These are phyloP conservation scores for Cephus pygmeus DNA, from an alignment of 2,888 invertebrate genomes.

Conservation along the genomic window DNA sequence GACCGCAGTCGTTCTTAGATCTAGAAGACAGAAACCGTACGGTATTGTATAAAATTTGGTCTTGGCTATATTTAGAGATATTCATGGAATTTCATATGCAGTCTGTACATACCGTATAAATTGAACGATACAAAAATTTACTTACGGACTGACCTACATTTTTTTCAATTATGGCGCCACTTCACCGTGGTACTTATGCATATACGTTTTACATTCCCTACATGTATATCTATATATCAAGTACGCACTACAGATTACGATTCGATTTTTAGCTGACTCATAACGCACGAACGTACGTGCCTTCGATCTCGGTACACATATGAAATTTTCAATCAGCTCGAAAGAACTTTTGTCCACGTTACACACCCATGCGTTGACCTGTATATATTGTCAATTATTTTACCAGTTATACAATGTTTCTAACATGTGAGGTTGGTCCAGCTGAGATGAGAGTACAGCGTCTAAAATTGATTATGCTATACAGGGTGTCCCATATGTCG, in stretches of 20 bases:
- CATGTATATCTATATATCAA: background rate
- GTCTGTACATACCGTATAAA: background rate
- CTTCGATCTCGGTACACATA: constrained; percentile 3
- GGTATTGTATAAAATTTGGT: background rate
- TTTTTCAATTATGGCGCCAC: background rate
- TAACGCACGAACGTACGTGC: constrained; percentile 13
- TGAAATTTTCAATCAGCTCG: constrained; percentile 12
- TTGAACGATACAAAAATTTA: background rate
- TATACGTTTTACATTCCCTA: background rate
- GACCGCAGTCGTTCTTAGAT: background rate
- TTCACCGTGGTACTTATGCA: background rate
- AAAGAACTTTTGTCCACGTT: background rate
- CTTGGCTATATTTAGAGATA: background rate
- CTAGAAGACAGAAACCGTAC: background rate
- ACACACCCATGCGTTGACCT: background rate
- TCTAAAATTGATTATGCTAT: constrained; percentile 5
- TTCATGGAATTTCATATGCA: background rate
- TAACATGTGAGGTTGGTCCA: background rate
- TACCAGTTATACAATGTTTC: background rate
- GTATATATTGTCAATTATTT: background rate
- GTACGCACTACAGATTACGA: constrained; percentile 7
- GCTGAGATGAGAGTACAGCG: constrained; percentile 8
- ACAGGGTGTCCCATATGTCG: constrained; percentile 13
- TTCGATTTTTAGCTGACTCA: constrained; percentile 21
- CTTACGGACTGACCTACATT: background rate